Evolutionary conservation across 2,113 vertebrate genomes (phyloP).

Genomic region (Callopanchax toddi): DNA sequence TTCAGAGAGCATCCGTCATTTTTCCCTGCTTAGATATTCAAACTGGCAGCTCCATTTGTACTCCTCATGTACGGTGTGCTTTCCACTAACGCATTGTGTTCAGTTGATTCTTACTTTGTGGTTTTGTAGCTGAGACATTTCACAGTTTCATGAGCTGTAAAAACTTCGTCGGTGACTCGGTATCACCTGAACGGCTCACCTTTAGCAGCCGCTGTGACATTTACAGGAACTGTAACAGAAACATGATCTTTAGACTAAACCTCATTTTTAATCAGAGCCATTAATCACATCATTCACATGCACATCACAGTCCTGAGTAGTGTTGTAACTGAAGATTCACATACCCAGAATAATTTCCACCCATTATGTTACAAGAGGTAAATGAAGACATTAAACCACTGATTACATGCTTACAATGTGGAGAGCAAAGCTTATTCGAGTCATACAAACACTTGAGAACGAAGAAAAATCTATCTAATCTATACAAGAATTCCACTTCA

Average conservation of each 20-base stretch:
- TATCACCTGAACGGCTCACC: slow-evolving; percentile 10
- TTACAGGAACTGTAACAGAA: slow-evolving; percentile 8
- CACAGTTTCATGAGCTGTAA: not conserved
- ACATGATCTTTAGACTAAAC: slow-evolving; percentile 12
- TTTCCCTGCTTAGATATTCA: not conserved
- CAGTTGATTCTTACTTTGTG: not conserved
- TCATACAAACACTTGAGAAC: slow-evolving; percentile 2
- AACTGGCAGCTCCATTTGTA: not conserved
- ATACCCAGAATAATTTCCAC: slow-evolving; percentile 54
- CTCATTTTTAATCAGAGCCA: slow-evolving; percentile 18
- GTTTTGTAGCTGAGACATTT: not conserved
- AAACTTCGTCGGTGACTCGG: slow-evolving; percentile 7
- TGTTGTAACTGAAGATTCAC: slow-evolving; percentile 55
- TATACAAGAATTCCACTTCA: slow-evolving; percentile 14
- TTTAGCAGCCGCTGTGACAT: not conserved
- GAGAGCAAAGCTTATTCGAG: slow-evolving; percentile 28
- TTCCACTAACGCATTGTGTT: not conserved
- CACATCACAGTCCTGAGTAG: slow-evolving; percentile 33
- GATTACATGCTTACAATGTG: slow-evolving; percentile 41
- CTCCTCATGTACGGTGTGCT: not conserved
- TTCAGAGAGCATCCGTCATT: not conserved
- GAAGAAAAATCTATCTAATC: slow-evolving; percentile 11
- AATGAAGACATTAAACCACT: slow-evolving; percentile 53
- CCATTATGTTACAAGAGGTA: slow-evolving; percentile 59
- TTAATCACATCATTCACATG: slow-evolving; percentile 53